phyloP scores from a whole-genome alignment of 2,888 invertebrate species.

The Cheilosia grossa region DNA sequence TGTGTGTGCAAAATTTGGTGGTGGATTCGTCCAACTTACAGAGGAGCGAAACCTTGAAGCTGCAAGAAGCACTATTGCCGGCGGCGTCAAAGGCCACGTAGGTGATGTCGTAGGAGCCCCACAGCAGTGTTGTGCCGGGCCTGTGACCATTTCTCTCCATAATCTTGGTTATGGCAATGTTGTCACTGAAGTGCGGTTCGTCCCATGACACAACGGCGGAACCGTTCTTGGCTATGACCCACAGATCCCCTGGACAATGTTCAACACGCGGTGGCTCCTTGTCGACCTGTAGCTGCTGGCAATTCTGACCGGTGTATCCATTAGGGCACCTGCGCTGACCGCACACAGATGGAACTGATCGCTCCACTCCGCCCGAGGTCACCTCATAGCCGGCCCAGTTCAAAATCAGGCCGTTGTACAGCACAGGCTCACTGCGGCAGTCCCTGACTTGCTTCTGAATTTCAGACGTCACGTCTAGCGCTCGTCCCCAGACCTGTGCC shows the following conservation, averaged over 20 bases:
- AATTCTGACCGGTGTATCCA: conserved; percentile 93
- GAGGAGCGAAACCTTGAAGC: conserved; percentile 94
- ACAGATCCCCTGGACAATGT: conserved; percentile 96
- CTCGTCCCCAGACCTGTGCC: conserved; percentile 96
- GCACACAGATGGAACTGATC: conserved; percentile 95
- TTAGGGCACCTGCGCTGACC: conserved; percentile 94
- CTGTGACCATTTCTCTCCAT: conserved; percentile 93
- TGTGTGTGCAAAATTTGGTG: no score
- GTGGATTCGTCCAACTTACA: conserved; percentile 85
- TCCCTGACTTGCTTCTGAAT: conserved; percentile 97
- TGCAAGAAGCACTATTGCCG: conserved; percentile 95
- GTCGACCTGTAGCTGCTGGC: conserved; percentile 92
- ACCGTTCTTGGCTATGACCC: conserved; percentile 96
- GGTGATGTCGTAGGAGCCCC: conserved; percentile 96
- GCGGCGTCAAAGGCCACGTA: conserved; percentile 97
- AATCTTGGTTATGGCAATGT: conserved; percentile 91
- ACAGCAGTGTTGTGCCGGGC: conserved; percentile 93
- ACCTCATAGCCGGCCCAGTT: conserved; percentile 98
- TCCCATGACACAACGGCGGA: conserved; percentile 96
- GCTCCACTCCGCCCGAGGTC: conserved; percentile 93
- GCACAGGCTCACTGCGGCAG: conserved; percentile 95
- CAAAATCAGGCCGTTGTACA: conserved; percentile 92
- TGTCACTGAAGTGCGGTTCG: conserved; percentile 95
- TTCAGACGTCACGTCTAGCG: conserved; percentile 95
- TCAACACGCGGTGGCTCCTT: conserved; percentile 94